phyloP scores from a whole-genome alignment of 2,113 vertebrate genomes.

The Apus apus region DNA sequence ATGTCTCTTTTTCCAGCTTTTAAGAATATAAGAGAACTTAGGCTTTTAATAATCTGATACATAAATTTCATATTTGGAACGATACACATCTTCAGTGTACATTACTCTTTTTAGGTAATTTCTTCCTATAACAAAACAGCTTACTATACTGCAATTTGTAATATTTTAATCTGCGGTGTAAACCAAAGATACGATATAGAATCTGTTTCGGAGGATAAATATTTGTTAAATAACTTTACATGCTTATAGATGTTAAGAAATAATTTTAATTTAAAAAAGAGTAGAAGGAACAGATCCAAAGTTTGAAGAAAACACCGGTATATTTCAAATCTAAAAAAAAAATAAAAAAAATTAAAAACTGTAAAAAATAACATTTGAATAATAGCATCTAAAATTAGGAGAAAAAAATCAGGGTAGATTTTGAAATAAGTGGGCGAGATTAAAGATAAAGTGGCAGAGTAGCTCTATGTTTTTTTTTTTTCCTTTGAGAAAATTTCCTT shows the following conservation, averaged over 20 bases:
- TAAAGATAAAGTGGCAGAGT: background rate
- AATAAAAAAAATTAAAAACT: too few relatives aligned
- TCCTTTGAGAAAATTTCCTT: background rate
- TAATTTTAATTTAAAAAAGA: background rate
- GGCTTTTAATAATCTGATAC: background rate
- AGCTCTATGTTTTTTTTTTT: background rate
- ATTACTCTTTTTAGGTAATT: background rate
- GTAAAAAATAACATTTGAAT: background rate
- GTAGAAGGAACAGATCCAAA: background rate
- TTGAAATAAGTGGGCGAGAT: background rate
- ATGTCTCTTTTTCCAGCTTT: background rate
- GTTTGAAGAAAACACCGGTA: background rate
- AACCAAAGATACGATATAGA: background rate
- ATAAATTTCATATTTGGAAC: background rate
- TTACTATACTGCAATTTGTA: background rate
- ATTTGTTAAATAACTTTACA: background rate
- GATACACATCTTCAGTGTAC: background rate
- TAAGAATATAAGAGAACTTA: background rate
- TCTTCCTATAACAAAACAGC: background rate
- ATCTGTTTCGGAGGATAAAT: background rate
- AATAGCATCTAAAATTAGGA: background rate
- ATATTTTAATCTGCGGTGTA: background rate
- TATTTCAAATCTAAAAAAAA: background rate
- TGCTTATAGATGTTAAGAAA: background rate
- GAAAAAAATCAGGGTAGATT: accelerated